Percentiles rank a stretch among this genome's conserved stretches.
Evolutionary conservation across 1,140 invertebrate species (phyloP).

Genomic region (Caenorhabditis briggsae): DNA sequence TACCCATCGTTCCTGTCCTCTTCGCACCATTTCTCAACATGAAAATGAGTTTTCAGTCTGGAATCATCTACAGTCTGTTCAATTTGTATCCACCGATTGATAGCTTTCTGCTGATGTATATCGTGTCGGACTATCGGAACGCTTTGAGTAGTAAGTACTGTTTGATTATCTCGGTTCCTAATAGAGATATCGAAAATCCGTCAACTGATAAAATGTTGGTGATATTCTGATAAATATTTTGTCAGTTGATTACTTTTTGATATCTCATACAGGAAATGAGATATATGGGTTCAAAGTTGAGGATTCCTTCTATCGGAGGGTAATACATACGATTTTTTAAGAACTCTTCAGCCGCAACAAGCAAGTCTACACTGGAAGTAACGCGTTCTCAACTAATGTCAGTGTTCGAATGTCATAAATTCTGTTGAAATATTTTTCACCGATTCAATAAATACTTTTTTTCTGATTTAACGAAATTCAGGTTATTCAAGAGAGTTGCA

Average conservation of each 20-base stretch:
- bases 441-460: too few species aligned
- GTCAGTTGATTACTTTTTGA: too few species aligned
- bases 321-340: background rate
- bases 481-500: too few species aligned
- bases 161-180: too few species aligned
- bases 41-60: slow-evolving; percentile 15
- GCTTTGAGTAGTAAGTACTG: slow-evolving; percentile 15
- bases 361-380: slow-evolving; percentile 16
- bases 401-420: slow-evolving; percentile 9
- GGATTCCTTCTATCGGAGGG: too few species aligned
- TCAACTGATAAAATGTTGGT: too few species aligned
- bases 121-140: slow-evolving; percentile 14
- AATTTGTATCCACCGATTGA: slow-evolving; percentile 27
- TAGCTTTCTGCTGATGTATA: slow-evolving; percentile 20
- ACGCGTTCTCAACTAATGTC: slow-evolving; percentile 5
- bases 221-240: too few species aligned
- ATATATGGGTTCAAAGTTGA: too few species aligned
- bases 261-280: too few species aligned
- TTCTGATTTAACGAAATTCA: too few species aligned
- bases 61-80: slow-evolving; percentile 22
- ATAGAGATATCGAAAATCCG: too few species aligned
- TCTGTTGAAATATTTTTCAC: too few species aligned
- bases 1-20: slow-evolving; percentile 6
- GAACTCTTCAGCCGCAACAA: slow-evolving; percentile 2
- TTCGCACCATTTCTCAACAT: slow-evolving; percentile 8